A percentile compares a stretch with the other conserved stretches of the same genome.
These are phyloP conservation scores for Oncopeltus fasciatus DNA, from an alignment of 1,140 invertebrate genomes.

Conservation along the genomic window DNA sequence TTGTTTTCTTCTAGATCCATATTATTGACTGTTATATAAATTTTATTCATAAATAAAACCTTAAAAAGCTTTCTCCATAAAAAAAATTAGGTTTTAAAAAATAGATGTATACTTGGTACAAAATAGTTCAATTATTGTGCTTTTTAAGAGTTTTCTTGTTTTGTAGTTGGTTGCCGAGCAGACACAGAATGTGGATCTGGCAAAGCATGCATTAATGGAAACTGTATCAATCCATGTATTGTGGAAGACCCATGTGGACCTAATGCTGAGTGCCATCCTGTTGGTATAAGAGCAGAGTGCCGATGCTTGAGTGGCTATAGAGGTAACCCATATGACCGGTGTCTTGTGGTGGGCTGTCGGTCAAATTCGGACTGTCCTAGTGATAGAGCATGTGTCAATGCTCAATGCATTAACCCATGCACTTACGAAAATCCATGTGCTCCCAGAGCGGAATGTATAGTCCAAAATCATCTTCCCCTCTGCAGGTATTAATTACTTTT, in stretches of 20 bases:
- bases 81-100: too few species aligned
- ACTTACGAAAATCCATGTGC: conserved; percentile 63
- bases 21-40: background rate
- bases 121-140: too few species aligned
- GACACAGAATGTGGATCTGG: conserved; percentile 65
- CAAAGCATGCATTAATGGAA: conserved; percentile 66
- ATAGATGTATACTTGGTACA: too few species aligned
- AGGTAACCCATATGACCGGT: conserved; percentile 62
- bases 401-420: conserved; percentile 75
- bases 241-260: conserved; percentile 61
- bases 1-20: background rate
- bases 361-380: conserved; percentile 75
- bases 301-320: conserved; percentile 63
- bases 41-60: too few species aligned
- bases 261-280: conserved; percentile 69
- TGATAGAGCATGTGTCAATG: conserved; percentile 69
- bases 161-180: conserved; percentile 51
- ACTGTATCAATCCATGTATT: conserved; percentile 72
- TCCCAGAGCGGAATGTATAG: conserved; percentile 56
- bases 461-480: conserved; percentile 63
- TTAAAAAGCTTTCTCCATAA: too few species aligned
- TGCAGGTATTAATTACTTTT: too few species aligned
- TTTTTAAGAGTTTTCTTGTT: conserved; percentile 2
- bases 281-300: conserved; percentile 59
- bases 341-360: conserved; percentile 68